Conservation (phyloP, 64 coral and sea anemone species). For the Montipora foliosa region DNA sequence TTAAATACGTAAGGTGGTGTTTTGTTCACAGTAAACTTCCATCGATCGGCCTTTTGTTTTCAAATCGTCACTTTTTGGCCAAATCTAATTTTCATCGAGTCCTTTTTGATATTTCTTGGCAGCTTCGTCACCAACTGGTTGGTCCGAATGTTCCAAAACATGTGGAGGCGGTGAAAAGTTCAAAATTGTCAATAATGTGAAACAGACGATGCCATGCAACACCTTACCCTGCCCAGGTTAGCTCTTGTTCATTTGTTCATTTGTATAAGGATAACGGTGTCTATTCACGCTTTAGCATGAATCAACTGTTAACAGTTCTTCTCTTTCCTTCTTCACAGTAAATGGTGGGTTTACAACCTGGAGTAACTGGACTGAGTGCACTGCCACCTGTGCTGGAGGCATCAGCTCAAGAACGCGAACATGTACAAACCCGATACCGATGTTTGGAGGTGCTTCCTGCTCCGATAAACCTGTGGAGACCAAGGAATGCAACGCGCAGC, state of each 20-base stretch:
- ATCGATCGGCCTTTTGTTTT: too few relatives aligned
- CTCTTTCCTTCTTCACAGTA: slow-evolving; percentile 39
- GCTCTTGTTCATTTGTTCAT: not conserved
- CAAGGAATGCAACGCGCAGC: slow-evolving; percentile 83
- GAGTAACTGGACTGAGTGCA: slow-evolving; percentile 90
- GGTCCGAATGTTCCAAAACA: slow-evolving; percentile 87
- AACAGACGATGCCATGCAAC: slow-evolving; percentile 67
- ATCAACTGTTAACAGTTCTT: not conserved
- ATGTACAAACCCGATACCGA: slow-evolving; percentile 85
- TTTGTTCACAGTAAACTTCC: too few relatives aligned
- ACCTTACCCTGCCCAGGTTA: slow-evolving; percentile 77
- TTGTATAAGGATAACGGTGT: not conserved
- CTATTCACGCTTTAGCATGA: not conserved
- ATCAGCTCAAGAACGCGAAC: slow-evolving; percentile 79
- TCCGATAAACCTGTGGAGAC: slow-evolving; percentile 77
- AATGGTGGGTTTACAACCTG: slow-evolving; percentile 80
- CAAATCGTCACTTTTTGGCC: too few relatives aligned
- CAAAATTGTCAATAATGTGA: slow-evolving; percentile 50
- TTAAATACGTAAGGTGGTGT: too few relatives aligned
- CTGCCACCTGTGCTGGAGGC: slow-evolving; percentile 76
- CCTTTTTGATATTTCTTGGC: not conserved
- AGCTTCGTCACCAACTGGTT: slow-evolving; percentile 44
- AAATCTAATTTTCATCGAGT: not conserved
- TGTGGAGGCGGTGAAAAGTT: slow-evolving; percentile 90
- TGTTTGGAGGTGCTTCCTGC: slow-evolving; percentile 84